These are phyloP conservation scores for Temnothorax longispinosus DNA, from an alignment of 1,140 invertebrate species.

Conservation along the genomic window DNA sequence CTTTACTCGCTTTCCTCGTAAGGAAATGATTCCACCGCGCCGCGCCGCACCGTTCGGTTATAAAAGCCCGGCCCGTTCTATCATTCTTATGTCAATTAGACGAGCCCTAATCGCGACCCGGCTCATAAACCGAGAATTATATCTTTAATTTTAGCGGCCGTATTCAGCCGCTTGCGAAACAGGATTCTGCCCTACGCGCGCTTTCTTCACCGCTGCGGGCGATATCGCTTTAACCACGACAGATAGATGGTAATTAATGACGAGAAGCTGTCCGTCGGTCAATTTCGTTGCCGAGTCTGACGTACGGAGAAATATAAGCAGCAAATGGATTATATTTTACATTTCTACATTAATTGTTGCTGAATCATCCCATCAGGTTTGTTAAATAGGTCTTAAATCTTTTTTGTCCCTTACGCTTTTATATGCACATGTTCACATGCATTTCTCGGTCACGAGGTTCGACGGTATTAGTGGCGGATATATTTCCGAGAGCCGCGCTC, in stretches of 20 bases:
- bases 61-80: slow-evolving; percentile 54
- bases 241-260: slow-evolving; percentile 51
- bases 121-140: slow-evolving; percentile 75
- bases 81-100: slow-evolving; percentile 81
- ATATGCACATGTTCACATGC: background rate
- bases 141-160: slow-evolving; percentile 56
- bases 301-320: slow-evolving; percentile 1
- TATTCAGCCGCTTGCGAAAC: slow-evolving; percentile 45
- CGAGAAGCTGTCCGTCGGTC: slow-evolving; percentile 21
- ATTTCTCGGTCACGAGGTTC: background rate
- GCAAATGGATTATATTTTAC: background rate
- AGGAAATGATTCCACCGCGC: slow-evolving; percentile 59
- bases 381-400: background rate
- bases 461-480: background rate
- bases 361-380: background rate
- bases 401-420: too few relatives aligned
- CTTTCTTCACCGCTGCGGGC: slow-evolving; percentile 28
- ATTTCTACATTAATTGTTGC: slow-evolving; percentile 15
- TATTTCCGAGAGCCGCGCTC: slow-evolving; percentile 22
- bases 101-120: slow-evolving; percentile 75
- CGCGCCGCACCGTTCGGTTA: slow-evolving; percentile 24
- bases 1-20: slow-evolving; percentile 51
- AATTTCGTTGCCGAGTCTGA: slow-evolving; percentile 41
- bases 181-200: slow-evolving; percentile 24
- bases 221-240: slow-evolving; percentile 27